phyloP scores from a whole-genome alignment of 1,140 invertebrate species.

The Pissodes strobi region DNA sequence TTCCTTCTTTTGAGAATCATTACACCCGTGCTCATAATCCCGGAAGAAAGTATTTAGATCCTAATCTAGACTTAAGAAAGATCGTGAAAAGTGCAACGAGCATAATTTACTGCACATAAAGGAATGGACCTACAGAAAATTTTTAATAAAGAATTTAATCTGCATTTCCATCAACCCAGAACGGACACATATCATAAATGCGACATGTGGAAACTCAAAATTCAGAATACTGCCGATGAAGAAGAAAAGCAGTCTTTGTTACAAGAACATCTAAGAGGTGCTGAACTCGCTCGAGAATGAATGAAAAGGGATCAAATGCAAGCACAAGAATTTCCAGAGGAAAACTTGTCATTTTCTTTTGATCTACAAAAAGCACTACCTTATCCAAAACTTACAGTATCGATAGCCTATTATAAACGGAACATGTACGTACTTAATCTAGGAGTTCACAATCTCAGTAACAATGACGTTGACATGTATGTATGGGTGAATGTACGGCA shows the following conservation, averaged over 20 bases:
- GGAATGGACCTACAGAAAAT: slow-evolving; percentile 1
- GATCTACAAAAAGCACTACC: slow-evolving; percentile 26
- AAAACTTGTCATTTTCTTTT: not conserved
- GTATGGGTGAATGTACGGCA: slow-evolving; percentile 10
- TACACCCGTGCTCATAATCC: no score
- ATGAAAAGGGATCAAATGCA: not conserved
- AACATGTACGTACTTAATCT: slow-evolving; percentile 30
- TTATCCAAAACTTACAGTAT: slow-evolving; percentile 15
- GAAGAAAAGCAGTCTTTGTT: not conserved
- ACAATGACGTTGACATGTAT: slow-evolving; percentile 10
- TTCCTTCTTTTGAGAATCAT: no score
- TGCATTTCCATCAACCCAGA: slow-evolving; percentile 2
- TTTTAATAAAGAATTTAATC: slow-evolving; percentile 12
- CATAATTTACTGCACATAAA: not conserved
- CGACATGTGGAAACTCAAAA: slow-evolving; percentile 12
- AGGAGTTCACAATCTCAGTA: slow-evolving; percentile 8
- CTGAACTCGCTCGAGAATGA: slow-evolving; percentile 5
- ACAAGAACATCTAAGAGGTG: slow-evolving; percentile 2
- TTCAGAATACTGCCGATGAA: not conserved
- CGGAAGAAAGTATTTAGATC: no score
- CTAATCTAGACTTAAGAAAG: no score
- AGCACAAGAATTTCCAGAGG: no score
- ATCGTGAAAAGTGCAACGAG: slow-evolving; percentile 1
- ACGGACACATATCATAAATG: slow-evolving; percentile 19
- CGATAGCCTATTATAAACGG: slow-evolving; percentile 23